Evolutionary conservation across 2,797 vertebrate genomes (phyloP).

Genomic region (Cyclura pinguis): DNA sequence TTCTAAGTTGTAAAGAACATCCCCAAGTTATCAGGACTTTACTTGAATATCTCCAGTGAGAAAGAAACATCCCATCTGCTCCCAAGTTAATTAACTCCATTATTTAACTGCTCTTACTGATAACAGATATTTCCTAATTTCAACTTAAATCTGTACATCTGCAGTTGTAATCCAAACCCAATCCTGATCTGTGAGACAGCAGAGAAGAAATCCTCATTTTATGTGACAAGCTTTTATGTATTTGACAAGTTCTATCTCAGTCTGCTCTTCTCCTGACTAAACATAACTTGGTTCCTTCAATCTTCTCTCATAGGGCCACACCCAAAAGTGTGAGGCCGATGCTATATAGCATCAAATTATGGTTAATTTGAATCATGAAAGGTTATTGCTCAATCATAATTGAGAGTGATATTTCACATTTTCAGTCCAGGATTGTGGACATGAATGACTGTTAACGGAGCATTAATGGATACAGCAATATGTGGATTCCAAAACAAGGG

Average conservation of each 20-base stretch:
- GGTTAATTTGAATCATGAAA: background rate
- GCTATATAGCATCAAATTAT: background rate
- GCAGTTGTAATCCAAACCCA: background rate
- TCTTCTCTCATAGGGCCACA: background rate
- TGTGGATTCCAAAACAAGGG: background rate
- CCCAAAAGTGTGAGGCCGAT: background rate
- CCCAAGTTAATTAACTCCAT: no score
- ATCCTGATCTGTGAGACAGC: background rate
- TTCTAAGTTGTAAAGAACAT: no score
- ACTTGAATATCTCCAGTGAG: no score
- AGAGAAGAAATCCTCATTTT: no score
- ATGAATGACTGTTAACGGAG: background rate
- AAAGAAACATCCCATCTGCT: no score
- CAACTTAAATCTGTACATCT: background rate
- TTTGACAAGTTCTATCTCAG: no score
- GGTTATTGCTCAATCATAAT: no score
- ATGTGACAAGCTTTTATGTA: no score
- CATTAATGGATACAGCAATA: background rate
- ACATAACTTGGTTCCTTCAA: background rate
- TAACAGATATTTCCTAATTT: background rate
- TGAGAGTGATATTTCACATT: background rate
- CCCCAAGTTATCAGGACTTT: no score
- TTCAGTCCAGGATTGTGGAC: background rate
- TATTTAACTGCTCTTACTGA: background rate
- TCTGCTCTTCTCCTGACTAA: no score